Percentiles rank a stretch among this genome's conserved stretches.
Conservation (phyloP, 2,113 vertebrate genomes). For the Crotalus viridis region DNA sequence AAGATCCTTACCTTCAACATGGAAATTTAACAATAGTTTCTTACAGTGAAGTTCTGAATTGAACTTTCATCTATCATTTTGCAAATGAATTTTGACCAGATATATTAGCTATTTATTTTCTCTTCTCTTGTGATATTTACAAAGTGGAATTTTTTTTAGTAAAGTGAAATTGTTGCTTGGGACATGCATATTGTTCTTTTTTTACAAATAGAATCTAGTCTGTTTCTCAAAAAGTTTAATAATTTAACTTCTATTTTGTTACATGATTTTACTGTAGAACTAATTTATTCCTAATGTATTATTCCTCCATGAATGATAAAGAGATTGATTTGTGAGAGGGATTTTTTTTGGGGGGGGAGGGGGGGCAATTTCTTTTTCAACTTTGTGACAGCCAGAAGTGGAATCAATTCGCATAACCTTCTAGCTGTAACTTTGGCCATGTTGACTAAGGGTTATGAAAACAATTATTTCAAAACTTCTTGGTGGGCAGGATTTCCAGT, state of each 20-base stretch:
- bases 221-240: not conserved
- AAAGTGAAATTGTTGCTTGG: not conserved
- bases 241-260: not conserved
- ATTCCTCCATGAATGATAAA: constrained; percentile 12
- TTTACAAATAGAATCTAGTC: not conserved
- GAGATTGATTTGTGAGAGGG: not conserved
- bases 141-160: not conserved
- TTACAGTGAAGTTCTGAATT: not conserved
- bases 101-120: not conserved
- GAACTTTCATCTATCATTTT: not conserved
- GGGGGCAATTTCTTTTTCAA: not conserved
- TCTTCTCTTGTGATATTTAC: not conserved
- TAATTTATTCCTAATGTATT: constrained; percentile 1
- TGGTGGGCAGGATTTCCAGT: not conserved
- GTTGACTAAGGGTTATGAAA: not conserved
- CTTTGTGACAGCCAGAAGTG: not conserved
- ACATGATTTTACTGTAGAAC: not conserved
- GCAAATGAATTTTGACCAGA: not conserved
- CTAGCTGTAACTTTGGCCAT: not conserved
- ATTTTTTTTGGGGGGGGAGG: not conserved
- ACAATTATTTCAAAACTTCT: not conserved
- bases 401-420: not conserved
- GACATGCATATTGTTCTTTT: not conserved
- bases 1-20: not conserved
- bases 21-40: not conserved